phyloP scores from a whole-genome alignment of 2,888 invertebrate genomes.

The Linyphia triangularis region DNA sequence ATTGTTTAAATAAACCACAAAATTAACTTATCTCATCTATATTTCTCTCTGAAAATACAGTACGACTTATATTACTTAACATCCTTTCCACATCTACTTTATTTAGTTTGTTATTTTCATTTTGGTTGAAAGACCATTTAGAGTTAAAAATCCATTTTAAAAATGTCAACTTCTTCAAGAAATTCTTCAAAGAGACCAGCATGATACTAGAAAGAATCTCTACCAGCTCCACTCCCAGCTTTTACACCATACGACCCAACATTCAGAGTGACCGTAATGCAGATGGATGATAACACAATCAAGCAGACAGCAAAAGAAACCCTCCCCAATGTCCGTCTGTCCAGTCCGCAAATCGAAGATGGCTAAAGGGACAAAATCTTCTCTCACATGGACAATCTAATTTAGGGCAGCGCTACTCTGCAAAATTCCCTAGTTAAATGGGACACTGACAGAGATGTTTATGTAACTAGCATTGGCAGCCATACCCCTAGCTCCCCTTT shows the following conservation, averaged over 20 bases:
- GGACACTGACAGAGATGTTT: conserved; percentile 73
- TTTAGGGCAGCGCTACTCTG: conserved; percentile 63
- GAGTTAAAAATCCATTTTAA: neutral
- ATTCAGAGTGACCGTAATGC: conserved; percentile 68
- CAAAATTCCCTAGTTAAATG: conserved; percentile 74
- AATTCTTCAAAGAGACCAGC: too few relatives aligned
- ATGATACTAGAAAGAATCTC: neutral
- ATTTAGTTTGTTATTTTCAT: too few relatives aligned
- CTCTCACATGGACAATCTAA: conserved; percentile 67
- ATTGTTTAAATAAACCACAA: too few relatives aligned
- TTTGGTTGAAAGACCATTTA: neutral
- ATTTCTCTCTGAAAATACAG: too few relatives aligned
- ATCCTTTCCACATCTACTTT: too few relatives aligned
- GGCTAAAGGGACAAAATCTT: conserved; percentile 65
- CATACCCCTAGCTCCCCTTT: conserved; percentile 58
- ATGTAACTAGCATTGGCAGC: conserved; percentile 74
- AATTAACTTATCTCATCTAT: too few relatives aligned
- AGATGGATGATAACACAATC: conserved; percentile 64
- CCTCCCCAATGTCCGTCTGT: conserved; percentile 55
- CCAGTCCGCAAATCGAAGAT: conserved; percentile 73
- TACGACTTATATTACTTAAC: too few relatives aligned
- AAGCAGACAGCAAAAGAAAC: conserved; percentile 43
- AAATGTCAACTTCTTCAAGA: neutral
- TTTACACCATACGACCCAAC: conserved; percentile 38
- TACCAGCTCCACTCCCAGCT: neutral